Base-by-base conservation (phyloP, 2,888 invertebrate genomes). In the Nomada ruficornis region DNA sequence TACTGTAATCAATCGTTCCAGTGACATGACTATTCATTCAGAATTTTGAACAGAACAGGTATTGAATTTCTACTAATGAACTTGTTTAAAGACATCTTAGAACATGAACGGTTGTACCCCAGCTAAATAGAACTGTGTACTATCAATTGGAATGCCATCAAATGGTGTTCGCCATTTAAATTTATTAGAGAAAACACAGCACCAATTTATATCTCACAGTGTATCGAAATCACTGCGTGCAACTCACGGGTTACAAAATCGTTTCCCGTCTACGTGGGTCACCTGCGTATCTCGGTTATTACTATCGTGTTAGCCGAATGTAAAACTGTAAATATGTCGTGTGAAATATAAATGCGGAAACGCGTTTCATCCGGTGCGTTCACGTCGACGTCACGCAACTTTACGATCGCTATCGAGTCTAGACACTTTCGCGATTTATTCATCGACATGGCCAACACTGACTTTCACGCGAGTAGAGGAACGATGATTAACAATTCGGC, bases 321-420 rank as follows among this genome's bases (percentile, higher is more conserved):
- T 65, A 81, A 64, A 72, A 67, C 23, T 59, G 54, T 47, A 50
- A 62, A 44, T 70, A 47, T 13, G 36, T 75, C 60, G 63, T 52
- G 73, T 42, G 73, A 79, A 82, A 67, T 70, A 57, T 29, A 67
- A 78, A 69, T 47, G 78, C 55, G 84, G 71, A 75, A 84, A 81
- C 54, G 68, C 65, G 70, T 54, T 72, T 72, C 63, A 63, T 75
- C 68, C 55, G 63, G n/a, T 55, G 79, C 71, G 69, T 72, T 55
- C 64, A 36, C n/a, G 54, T 15, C 72, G 52, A 7, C 47, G 79
- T 73, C 82, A 82, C 82, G 75, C 84, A 70, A 79, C 20, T 69
- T 59, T 62, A 64, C 60, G n/a, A 11, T 50, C 36, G 42, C 47
- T 72, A 80, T 73, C 80, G 57, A n/a, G 44, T 54, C 70, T 59